Percentiles rank a stretch among this genome's conserved stretches.
These are phyloP conservation scores for Acronicta leporina DNA, from an alignment of 2,888 invertebrate species.

Conservation along the genomic window DNA sequence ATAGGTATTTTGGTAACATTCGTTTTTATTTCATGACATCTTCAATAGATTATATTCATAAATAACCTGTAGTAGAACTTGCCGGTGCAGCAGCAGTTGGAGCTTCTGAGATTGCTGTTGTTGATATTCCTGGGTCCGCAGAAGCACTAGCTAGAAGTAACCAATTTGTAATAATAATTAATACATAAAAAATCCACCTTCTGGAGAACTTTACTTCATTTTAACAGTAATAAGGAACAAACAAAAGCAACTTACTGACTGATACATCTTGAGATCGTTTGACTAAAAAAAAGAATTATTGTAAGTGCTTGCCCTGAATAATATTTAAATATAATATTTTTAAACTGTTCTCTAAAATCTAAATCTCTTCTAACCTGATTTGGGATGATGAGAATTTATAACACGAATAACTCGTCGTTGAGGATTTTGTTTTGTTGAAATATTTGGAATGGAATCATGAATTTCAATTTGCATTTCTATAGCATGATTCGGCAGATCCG, in stretches of 20 bases:
- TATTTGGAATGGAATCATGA: constrained; percentile 27
- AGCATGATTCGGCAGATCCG: constrained; percentile 71
- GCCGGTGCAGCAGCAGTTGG: background rate
- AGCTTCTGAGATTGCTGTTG: background rate
- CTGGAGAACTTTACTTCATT: background rate
- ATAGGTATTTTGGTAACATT: background rate
- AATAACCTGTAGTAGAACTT: constrained; percentile 1
- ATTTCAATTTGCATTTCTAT: constrained; percentile 77
- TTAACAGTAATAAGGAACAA: background rate
- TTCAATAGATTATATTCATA: background rate
- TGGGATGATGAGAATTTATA: background rate
- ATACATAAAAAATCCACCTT: too few relatives aligned
- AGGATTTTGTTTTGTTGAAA: constrained; percentile 1
- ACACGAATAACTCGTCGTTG: constrained; percentile 25
- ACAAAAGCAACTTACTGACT: background rate
- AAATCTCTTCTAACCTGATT: constrained; percentile 18
- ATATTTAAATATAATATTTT: too few relatives aligned
- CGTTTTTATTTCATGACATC: background rate
- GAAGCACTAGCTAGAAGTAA: background rate
- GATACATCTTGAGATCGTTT: background rate
- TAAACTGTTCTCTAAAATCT: too few relatives aligned
- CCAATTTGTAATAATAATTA: background rate
- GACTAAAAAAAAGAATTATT: constrained; percentile 15
- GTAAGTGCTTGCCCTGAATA: too few relatives aligned
- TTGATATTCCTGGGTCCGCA: too few relatives aligned